These are phyloP conservation scores for Triplophysa dalaica DNA, from an alignment of 2,113 vertebrate genomes.

Conservation along the genomic window DNA sequence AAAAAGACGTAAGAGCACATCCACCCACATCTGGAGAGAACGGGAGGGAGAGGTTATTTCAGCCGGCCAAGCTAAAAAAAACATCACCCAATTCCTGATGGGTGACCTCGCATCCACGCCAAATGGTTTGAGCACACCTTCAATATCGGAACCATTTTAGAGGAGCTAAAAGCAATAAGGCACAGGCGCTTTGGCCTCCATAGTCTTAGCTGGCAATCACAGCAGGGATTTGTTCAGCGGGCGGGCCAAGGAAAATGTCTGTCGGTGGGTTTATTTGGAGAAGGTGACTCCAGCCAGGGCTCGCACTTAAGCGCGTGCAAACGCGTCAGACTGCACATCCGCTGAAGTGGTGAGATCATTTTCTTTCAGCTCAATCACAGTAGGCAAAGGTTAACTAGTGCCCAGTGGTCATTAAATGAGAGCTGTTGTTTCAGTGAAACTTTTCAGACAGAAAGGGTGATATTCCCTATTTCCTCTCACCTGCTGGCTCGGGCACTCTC, in stretches of 20 bases:
- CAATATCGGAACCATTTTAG: conserved; percentile 39
- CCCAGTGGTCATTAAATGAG: conserved; percentile 43
- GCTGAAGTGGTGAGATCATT: conserved; percentile 35
- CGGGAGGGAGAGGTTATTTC: conserved; percentile 33
- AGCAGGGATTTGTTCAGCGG: conserved; percentile 46
- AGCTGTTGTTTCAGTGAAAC: conserved; percentile 57
- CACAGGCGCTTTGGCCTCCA: conserved; percentile 49
- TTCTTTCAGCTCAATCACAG: conserved; percentile 41
- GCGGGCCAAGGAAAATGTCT: conserved; percentile 62
- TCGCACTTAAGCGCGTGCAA: conserved; percentile 57
- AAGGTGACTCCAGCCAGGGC: conserved; percentile 46
- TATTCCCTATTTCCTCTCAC: conserved; percentile 50
- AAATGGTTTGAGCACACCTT: conserved; percentile 45
- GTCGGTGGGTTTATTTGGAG: conserved; percentile 59
- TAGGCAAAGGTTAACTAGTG: conserved; percentile 50
- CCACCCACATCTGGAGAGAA: conserved; percentile 48
- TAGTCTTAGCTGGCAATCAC: conserved; percentile 57
- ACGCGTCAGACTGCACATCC: conserved; percentile 50
- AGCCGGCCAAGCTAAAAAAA: conserved; percentile 35
- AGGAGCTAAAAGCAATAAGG: conserved; percentile 53
- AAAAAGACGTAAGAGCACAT: conserved; percentile 11
- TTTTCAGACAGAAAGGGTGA: conserved; percentile 44
- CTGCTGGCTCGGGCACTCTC: conserved; percentile 43
- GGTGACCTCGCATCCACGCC: conserved; percentile 33
- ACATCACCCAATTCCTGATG: conserved; percentile 17